phyloP scores from a whole-genome alignment of 1,140 invertebrate genomes.

The Caligus rogercresseyi region DNA sequence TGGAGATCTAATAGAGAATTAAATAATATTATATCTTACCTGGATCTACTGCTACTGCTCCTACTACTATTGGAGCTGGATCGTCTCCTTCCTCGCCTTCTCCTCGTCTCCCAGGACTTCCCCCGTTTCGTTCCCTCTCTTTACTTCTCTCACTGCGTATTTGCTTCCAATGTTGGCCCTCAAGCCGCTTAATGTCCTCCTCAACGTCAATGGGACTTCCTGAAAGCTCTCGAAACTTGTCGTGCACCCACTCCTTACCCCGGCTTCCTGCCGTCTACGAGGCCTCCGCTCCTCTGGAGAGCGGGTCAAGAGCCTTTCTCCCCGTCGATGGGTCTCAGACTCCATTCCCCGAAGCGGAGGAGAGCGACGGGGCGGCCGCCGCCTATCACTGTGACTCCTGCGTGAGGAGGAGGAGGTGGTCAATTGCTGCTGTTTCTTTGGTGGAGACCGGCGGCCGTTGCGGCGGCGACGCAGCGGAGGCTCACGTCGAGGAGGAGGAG shows the following conservation, averaged over 20 bases:
- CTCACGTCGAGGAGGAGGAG: neutral
- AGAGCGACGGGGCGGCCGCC: neutral
- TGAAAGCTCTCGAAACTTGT: conserved; percentile 6
- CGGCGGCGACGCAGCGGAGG: neutral
- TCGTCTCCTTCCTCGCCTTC: conserved; percentile 4
- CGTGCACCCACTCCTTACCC: conserved; percentile 3
- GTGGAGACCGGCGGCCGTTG: neutral
- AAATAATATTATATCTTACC: too few species aligned
- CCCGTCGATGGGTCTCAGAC: neutral
- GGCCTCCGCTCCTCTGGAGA: neutral
- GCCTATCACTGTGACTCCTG: neutral
- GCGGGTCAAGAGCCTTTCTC: neutral
- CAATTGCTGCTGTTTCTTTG: neutral
- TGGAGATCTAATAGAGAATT: too few species aligned
- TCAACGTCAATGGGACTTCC: conserved; percentile 3
- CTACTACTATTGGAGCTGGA: neutral
- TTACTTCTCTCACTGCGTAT: conserved; percentile 15
- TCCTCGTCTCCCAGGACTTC: neutral
- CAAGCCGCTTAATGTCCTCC: neutral
- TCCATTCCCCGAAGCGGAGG: neutral
- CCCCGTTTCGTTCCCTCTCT: neutral
- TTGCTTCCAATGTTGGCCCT: conserved; percentile 15
- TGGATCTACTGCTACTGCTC: neutral
- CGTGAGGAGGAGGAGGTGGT: neutral
- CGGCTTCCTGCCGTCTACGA: too few species aligned